A percentile compares a stretch with the other conserved stretches of the same genome.
phyloP scores from a whole-genome alignment of 2,888 invertebrate species.

The Plebejus anna region DNA sequence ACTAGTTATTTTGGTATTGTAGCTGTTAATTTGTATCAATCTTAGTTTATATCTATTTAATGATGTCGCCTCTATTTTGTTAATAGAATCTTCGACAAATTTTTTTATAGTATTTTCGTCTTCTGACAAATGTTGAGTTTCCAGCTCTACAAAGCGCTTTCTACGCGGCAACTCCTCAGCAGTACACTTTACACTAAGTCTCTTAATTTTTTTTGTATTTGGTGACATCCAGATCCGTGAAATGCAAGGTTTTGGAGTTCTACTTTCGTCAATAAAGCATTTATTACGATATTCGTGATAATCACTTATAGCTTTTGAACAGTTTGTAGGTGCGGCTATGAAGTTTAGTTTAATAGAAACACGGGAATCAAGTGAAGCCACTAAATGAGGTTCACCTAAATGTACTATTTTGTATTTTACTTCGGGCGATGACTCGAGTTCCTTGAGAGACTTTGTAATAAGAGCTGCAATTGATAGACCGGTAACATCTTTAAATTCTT shows the following conservation, averaged over 20 bases:
- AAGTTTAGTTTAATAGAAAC: conserved; percentile 53
- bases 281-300: conserved; percentile 41
- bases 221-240: conserved; percentile 53
- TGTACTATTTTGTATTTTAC: conserved; percentile 51
- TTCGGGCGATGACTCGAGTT: conserved; percentile 49
- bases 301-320: conserved; percentile 48
- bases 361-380: conserved; percentile 54
- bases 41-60: conserved; percentile 61
- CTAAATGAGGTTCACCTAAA: conserved; percentile 54
- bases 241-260: conserved; percentile 48
- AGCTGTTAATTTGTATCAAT: conserved; percentile 57
- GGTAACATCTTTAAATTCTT: conserved; percentile 50
- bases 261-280: conserved; percentile 48
- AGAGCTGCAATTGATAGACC: conserved; percentile 51
- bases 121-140: conserved; percentile 44
- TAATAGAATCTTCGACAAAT: conserved; percentile 54
- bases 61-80: conserved; percentile 62
- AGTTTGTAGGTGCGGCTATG: conserved; percentile 53
- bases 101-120: conserved; percentile 52
- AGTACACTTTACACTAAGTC: conserved; percentile 46
- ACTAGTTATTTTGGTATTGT: conserved; percentile 56
- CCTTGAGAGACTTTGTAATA: conserved; percentile 48
- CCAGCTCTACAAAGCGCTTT: conserved; percentile 47
- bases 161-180: conserved; percentile 37
- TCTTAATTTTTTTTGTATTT: conserved; percentile 48